phyloP scores from a whole-genome alignment of 2,888 invertebrate species.

The Pheosia tremula region DNA sequence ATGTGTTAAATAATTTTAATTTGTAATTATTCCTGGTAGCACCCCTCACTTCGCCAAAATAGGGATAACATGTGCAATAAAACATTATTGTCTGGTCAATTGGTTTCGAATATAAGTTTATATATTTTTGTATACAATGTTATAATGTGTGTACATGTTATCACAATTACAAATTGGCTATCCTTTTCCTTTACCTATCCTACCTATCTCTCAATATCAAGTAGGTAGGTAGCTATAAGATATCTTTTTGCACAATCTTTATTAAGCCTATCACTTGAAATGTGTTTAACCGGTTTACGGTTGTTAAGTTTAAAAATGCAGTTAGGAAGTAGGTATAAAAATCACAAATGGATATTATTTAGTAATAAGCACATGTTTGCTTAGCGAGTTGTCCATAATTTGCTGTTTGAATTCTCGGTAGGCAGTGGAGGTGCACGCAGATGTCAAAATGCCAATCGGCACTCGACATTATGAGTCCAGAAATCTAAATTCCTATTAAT shows the following conservation, averaged over 20 bases:
- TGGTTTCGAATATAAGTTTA: slow-evolving; percentile 17
- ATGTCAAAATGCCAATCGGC: too few species aligned
- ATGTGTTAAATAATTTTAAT: slow-evolving; percentile 84
- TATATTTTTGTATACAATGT: slow-evolving; percentile 25
- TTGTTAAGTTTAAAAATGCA: neutral
- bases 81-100: slow-evolving; percentile 20
- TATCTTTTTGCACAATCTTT: neutral
- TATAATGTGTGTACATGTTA: slow-evolving; percentile 74
- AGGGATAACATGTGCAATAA: slow-evolving; percentile 81
- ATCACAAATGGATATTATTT: too few species aligned
- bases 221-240: neutral
- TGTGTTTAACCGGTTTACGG: neutral
- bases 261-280: too few species aligned
- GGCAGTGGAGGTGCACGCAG: too few species aligned
- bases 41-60: slow-evolving; percentile 83
- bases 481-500: too few species aligned
- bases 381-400: too few species aligned
- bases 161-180: slow-evolving; percentile 70
- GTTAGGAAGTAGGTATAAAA: neutral
- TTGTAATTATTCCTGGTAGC: slow-evolving; percentile 86
- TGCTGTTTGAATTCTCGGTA: too few species aligned
- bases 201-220: slow-evolving; percentile 38
- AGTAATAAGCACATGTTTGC: too few species aligned
- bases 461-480: too few species aligned
- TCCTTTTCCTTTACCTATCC: slow-evolving; percentile 60